Evolutionary conservation across 2,888 invertebrate species (phyloP).

Genomic region (Drosophila recens): DNA sequence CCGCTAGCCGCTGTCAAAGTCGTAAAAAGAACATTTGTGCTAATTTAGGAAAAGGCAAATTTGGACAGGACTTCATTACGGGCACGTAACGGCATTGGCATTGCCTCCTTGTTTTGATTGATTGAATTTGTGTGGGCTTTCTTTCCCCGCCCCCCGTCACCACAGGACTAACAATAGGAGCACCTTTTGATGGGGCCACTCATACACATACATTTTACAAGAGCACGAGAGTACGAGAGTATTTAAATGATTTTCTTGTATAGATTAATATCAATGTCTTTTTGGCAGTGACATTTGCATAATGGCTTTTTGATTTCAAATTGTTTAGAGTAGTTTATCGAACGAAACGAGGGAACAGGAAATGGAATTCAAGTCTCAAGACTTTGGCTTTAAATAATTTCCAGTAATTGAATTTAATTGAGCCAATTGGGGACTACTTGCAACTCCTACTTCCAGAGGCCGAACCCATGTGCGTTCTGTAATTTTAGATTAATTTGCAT

Average conservation of each 20-base stretch:
- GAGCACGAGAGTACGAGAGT: slow-evolving; percentile 38
- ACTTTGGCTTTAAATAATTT: slow-evolving; percentile 19
- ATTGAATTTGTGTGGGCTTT: slow-evolving; percentile 73
- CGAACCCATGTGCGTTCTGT: slow-evolving; percentile 26
- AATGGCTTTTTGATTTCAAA: slow-evolving; percentile 71
- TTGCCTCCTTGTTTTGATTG: slow-evolving; percentile 78
- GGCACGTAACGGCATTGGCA: slow-evolving; percentile 74
- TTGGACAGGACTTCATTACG: slow-evolving; percentile 82
- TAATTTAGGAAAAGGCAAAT: slow-evolving; percentile 82
- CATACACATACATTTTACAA: slow-evolving; percentile 18
- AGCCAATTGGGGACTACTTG: slow-evolving; percentile 29
- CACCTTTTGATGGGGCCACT: slow-evolving; percentile 2
- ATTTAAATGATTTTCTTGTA: slow-evolving; percentile 62
- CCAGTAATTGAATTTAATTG: slow-evolving; percentile 63
- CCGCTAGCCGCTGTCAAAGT: slow-evolving; percentile 63
- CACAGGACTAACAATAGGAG: slow-evolving; percentile 19
- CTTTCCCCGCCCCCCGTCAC: no score
- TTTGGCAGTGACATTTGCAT: slow-evolving; percentile 62
- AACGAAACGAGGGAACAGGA: neutral
- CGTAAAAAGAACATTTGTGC: slow-evolving; percentile 83
- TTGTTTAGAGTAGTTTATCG: slow-evolving; percentile 29
- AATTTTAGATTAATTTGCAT: slow-evolving; percentile 77
- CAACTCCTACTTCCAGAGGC: slow-evolving; percentile 5
- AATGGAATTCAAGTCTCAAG: neutral
- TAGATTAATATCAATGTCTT: slow-evolving; percentile 73